Percentiles rank a stretch among this genome's conserved stretches.
These are phyloP conservation scores for Matsumyia berberina DNA, from an alignment of 2,888 invertebrate species.

Conservation along the genomic window DNA sequence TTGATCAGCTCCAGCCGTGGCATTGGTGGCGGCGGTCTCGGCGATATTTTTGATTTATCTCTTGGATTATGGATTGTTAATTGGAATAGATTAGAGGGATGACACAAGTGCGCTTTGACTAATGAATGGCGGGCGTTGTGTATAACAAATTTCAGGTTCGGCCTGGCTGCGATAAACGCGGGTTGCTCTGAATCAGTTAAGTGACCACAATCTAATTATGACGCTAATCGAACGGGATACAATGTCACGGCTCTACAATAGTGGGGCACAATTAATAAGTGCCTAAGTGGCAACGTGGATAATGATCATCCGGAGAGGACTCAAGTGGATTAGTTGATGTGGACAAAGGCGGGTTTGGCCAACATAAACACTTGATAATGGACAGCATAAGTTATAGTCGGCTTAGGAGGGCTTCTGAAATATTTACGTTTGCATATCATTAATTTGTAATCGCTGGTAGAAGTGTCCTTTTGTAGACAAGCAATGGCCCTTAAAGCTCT, in stretches of 20 bases:
- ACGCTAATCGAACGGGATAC: conserved; percentile 25
- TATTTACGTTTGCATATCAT: too few species aligned
- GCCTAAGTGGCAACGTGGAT: neutral
- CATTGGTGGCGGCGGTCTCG: neutral
- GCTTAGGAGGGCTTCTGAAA: too few species aligned
- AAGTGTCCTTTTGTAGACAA: too few species aligned
- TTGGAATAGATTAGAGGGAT: conserved; percentile 52
- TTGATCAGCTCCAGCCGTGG: conserved; percentile 35
- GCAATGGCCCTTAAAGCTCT: too few species aligned
- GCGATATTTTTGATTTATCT: conserved; percentile 71
- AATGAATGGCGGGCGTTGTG: conserved; percentile 6
- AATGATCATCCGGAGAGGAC: neutral
- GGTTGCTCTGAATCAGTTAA: conserved; percentile 14
- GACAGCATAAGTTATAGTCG: too few species aligned
- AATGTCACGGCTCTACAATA: conserved; percentile 20
- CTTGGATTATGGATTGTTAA: conserved; percentile 69
- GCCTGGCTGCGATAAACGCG: neutral
- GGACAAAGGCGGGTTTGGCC: neutral
- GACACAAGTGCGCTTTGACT: conserved; percentile 41
- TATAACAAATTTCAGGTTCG: neutral
- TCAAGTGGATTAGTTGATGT: conserved; percentile 4
- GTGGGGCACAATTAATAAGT: conserved; percentile 17
- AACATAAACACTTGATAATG: too few species aligned
- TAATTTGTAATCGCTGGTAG: too few species aligned
- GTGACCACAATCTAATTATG: conserved; percentile 45